A percentile compares a stretch with the other conserved stretches of the same genome.
These are phyloP conservation scores for Thereva nobilitata DNA, from an alignment of 2,888 invertebrate species.

Conservation along the genomic window DNA sequence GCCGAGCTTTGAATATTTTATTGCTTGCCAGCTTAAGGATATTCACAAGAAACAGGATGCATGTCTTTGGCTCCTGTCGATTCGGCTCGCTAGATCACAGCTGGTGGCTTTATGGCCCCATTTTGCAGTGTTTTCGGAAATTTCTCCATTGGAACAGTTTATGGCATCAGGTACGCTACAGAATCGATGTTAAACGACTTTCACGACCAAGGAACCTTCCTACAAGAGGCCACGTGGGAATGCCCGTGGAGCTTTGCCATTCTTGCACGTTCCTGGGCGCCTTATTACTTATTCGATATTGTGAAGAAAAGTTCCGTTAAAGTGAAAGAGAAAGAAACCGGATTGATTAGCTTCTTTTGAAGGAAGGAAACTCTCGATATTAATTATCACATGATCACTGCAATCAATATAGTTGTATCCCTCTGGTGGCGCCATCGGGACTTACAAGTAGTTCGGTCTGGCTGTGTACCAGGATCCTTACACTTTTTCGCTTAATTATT, in stretches of 20 bases:
- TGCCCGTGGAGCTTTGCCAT: too few species aligned
- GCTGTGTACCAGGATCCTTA: background rate
- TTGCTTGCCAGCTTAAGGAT: constrained; percentile 9
- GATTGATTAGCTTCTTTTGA: too few species aligned
- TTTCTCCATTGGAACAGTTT: constrained; percentile 15
- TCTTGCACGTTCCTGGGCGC: too few species aligned
- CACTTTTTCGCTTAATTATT: constrained; percentile 17
- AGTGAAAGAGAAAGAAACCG: too few species aligned
- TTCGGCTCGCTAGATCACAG: constrained; percentile 22
- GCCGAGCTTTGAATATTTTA: constrained; percentile 33
- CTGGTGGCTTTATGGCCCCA: constrained; percentile 28
- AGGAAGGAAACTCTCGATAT: too few species aligned
- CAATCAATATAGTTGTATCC: constrained; percentile 6
- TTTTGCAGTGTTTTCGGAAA: constrained; percentile 27
- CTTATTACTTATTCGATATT: too few species aligned
- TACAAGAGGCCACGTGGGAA: too few species aligned
- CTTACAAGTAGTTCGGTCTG: background rate
- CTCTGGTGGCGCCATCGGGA: constrained; percentile 4
- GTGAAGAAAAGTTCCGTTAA: too few species aligned
- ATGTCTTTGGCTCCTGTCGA: constrained; percentile 8
- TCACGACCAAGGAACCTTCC: background rate
- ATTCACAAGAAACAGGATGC: constrained; percentile 7
- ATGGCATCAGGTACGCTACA: constrained; percentile 26
- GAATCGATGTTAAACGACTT: constrained; percentile 20
- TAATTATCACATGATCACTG: background rate